Conservation (phyloP, 2,797 vertebrate genomes). For the Siniperca scherzeri region DNA sequence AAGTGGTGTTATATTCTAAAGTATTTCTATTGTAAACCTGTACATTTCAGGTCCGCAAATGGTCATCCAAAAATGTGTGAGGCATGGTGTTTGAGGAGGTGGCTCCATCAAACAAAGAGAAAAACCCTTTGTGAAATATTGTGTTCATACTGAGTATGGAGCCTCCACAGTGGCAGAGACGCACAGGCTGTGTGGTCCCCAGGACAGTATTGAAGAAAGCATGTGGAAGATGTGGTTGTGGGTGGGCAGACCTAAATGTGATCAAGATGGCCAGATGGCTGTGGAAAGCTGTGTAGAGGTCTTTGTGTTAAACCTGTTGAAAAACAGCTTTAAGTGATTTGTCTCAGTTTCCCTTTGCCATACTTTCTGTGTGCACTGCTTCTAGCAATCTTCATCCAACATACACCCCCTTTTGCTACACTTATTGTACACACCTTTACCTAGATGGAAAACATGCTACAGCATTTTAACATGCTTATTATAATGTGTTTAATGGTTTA, state of each 20-base stretch:
- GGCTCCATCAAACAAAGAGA: constrained; percentile 14
- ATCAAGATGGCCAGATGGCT: constrained; percentile 38
- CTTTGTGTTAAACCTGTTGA: constrained; percentile 41
- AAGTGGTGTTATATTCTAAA: background rate
- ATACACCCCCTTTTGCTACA: constrained; percentile 4
- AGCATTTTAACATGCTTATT: background rate
- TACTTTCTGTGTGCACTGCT: constrained; percentile 13
- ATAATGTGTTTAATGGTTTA: background rate
- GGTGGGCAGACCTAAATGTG: constrained; percentile 50
- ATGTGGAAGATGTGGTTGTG: constrained; percentile 34
- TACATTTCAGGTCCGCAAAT: constrained; percentile 22
- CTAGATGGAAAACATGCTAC: background rate
- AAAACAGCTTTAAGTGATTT: constrained; percentile 48
- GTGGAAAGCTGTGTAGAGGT: constrained; percentile 19
- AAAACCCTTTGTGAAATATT: constrained; percentile 11
- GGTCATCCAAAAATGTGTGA: constrained; percentile 11
- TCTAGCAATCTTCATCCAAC: constrained; percentile 39
- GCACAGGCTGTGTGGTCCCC: constrained; percentile 24
- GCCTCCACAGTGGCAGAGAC: constrained; percentile 26
- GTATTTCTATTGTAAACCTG: background rate
- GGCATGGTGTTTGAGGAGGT: constrained; percentile 14
- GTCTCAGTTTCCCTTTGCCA: constrained; percentile 15
- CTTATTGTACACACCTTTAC: background rate
- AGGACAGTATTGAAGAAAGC: constrained; percentile 25
- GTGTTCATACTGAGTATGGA: constrained; percentile 20